phyloP scores from a whole-genome alignment of 1,140 invertebrate genomes.

The Araneus ventricosus region DNA sequence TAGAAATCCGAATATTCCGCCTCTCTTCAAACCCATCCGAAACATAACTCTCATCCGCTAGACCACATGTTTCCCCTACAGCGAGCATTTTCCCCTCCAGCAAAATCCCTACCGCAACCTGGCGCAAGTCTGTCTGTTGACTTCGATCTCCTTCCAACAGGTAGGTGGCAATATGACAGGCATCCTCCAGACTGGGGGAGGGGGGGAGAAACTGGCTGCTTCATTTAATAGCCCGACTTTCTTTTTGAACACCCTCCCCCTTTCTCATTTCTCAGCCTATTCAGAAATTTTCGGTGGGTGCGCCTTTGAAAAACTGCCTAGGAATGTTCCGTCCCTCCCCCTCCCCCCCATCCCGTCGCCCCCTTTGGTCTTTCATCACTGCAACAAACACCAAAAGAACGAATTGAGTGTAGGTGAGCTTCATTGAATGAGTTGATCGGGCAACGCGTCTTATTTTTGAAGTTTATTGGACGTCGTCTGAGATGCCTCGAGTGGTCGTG shows the following conservation, averaged over 20 bases:
- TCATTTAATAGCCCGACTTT: conserved; percentile 26
- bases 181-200: too few species aligned
- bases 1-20: too few species aligned
- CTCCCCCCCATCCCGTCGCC: too few species aligned
- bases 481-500: not conserved
- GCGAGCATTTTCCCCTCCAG: not conserved
- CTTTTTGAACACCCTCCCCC: not conserved
- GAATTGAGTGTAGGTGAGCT: conserved; percentile 22
- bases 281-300: conserved; percentile 22
- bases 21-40: too few species aligned
- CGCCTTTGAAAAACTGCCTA: not conserved
- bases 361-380: not conserved
- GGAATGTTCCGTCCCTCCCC: too few species aligned
- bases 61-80: not conserved
- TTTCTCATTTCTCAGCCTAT: not conserved
- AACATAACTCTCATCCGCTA: not conserved
- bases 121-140: conserved; percentile 19
- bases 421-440: not conserved
- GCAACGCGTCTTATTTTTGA: not conserved
- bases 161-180: conserved; percentile 42
- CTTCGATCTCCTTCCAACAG: not conserved
- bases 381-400: not conserved
- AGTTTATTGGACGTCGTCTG: not conserved
- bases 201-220: not conserved
- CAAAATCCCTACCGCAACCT: not conserved